Base-by-base conservation (phyloP, 2,797 vertebrate genomes). In the Poeciliopsis gracilis region DNA sequence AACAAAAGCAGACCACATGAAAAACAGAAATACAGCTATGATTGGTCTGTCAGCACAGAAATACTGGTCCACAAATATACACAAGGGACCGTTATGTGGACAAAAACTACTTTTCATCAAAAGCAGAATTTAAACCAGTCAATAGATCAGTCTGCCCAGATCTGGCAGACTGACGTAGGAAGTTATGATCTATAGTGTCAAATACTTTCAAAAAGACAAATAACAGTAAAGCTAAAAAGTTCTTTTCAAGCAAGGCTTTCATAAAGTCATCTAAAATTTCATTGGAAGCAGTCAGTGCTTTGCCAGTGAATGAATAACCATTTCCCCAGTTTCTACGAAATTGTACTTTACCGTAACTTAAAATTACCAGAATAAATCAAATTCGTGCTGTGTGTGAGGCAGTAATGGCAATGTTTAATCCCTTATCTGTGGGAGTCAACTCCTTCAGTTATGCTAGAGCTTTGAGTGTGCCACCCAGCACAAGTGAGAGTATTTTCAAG, bases 401-500 rank as follows among this genome's bases (percentile, higher is more conserved):
- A 78, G 67, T 72, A 59, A 36, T 85, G 67, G 8, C 11, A 63
- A n/a, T 75, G 28, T 61, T 57, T 43, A 75, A 78, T 57, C 18
- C 28, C 43, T 59, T 49, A 33, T 23, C 45, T n/a, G 63, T 59
- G 67, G 38, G 55, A 41, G 66, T 61, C 79, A 78, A 55, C 76
- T 84, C 55, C 63, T 81, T 57, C 41, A 78, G 30, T 73, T 36
- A 51, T 47, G 70, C 74, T 57, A 9, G 77, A 79, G 82, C 46
- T 82, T 79, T 75, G 53, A 76, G 30, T 38, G 71, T 87, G 82
- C 80, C 87, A 88, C 86, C 80, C 80, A 81, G 82, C 0, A 18
- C 69, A 73, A 73, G 55, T 38, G 66, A 85, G 80, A 80, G 77
- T 84, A 63, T 33, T 77, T 11, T 70, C 25, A 16, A 23, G 72